Evolutionary conservation across 1,140 invertebrate genomes (phyloP), one percentile per base, ranked within the genome.

Genomic region (Zaprionus vittiger): DNA sequence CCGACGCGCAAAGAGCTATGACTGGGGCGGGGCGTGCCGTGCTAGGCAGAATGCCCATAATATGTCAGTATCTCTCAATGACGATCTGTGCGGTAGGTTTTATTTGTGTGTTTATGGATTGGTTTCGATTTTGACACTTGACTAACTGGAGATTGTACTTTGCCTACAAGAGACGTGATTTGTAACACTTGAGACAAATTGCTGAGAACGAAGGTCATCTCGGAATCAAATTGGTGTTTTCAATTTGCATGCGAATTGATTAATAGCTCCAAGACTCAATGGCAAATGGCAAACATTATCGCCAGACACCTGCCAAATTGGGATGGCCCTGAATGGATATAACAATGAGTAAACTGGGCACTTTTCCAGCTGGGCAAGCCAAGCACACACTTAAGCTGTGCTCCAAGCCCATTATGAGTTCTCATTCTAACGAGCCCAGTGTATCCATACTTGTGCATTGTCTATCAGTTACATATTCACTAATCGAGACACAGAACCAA

Each of bases 241-340:
- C 9, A 67, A 77, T 76, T 59, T 68, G 71, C 80, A 79, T 79
- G 71, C 74, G 63, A 84, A 90, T 76, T 81, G 75, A 90, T 84
- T 81, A 61, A 84, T 81, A 54, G 47, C 73, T 56, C n/a, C 28
- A n/a, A 62, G 52, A 69, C 22, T 28, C 20, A 41, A 75, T 74
- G 38, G 38, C 47, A 64, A 41, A 71, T 74, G 38, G 38, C 37
- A 64, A 60, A 52, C 55, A 63, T 54, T 61, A 61, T 41, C 22
- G 60, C 31, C 24, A 64, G 20, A 60, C 73, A 71, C 68, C 73
- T 76, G 73, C 67, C 60, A 70, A 69, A 86, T 79, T 73, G 66
- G 28, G 41, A 17, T 9, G 77, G 66, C 60, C 73, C 76, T 77
- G 63, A 26, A 68, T 73, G 37, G 5, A 64, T 54, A 41, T 15